Evolutionary conservation across 2,888 invertebrate species (phyloP), one percentile per base, ranked within the genome.

Genomic region (Clivina fossor): DNA sequence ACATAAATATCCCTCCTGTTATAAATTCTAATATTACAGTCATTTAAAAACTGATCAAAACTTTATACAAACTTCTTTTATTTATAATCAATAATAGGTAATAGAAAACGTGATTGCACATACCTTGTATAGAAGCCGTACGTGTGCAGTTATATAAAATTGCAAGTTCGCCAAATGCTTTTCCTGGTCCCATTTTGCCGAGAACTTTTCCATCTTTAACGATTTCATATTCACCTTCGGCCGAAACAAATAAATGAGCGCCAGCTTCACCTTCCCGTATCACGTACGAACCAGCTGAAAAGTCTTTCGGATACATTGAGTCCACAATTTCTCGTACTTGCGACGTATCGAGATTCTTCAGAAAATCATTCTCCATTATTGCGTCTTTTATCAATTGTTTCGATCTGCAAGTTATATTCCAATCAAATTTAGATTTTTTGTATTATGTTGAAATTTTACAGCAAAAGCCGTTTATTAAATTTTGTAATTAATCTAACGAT

Each of bases 121-220:
- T 66, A 81, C 82, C 82, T 75, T 77, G 71, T 40, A 85, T 82
- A 1, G 83, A 82, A 2, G 85, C 85, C 2, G 85, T 85, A 59
- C 85, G 71, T 8, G 83, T 84, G 69, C 86, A 87, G 70, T 87
- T 86, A 72, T 88, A 88, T 3, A 88, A 74, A 61, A 88, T 81
- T n/a, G 86, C 86, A 47, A 87, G 71, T 69, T 87, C 86, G 11
- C 86, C 86, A 76, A 86, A 69, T 68, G 84, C 74, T 76, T 81
- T 78, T 3, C 86, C 86, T 0, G 84, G 78, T 3, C 81, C 80
- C 78, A 86, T 80, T 48, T 76, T 78, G 0, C 85, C 85, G 44
- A 87, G 71, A 2, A 79, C 76, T 60, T 79, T 77, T 20, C 76
- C 80, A 58, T 83, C 82, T 64, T 85, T 83, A 37, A 82, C 77